phyloP scores from a whole-genome alignment of 2,113 vertebrate genomes.

The Cairina moschata region DNA sequence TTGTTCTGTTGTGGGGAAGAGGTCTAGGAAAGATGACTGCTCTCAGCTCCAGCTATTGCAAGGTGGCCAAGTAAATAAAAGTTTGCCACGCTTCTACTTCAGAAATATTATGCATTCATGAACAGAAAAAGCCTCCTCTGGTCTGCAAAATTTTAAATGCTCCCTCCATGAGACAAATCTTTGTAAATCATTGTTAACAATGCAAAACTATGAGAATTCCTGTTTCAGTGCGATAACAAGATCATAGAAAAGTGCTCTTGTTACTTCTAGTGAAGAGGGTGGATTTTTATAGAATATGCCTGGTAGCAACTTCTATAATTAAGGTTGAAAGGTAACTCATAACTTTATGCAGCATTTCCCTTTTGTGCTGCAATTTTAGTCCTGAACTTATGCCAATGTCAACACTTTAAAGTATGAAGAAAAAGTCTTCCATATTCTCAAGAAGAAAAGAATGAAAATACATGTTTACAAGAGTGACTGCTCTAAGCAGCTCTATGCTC shows the following conservation, averaged over 20 bases:
- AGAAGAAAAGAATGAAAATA: not conserved
- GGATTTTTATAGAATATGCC: constrained; percentile 36
- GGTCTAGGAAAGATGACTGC: not conserved
- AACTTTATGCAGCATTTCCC: constrained; percentile 2
- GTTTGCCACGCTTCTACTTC: not conserved
- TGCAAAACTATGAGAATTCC: not conserved
- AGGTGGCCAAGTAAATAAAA: not conserved
- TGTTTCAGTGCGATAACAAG: constrained; percentile 43
- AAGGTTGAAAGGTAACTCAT: not conserved
- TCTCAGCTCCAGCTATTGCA: not conserved
- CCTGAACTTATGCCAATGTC: not conserved
- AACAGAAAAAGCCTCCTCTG: not conserved
- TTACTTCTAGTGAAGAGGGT: not conserved
- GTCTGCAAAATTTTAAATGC: not conserved
- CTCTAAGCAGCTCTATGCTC: not conserved
- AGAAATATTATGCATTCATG: not conserved
- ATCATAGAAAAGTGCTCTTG: constrained; percentile 31
- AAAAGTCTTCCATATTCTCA: not conserved
- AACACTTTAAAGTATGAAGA: not conserved
- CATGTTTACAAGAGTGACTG: not conserved
- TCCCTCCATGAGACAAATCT: not conserved
- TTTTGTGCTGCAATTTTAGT: not conserved
- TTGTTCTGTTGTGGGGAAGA: not conserved
- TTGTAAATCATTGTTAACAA: not conserved
- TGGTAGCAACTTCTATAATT: constrained; percentile 39